phyloP scores from a whole-genome alignment of 2,888 invertebrate species.

The Neoscelio sp. region DNA sequence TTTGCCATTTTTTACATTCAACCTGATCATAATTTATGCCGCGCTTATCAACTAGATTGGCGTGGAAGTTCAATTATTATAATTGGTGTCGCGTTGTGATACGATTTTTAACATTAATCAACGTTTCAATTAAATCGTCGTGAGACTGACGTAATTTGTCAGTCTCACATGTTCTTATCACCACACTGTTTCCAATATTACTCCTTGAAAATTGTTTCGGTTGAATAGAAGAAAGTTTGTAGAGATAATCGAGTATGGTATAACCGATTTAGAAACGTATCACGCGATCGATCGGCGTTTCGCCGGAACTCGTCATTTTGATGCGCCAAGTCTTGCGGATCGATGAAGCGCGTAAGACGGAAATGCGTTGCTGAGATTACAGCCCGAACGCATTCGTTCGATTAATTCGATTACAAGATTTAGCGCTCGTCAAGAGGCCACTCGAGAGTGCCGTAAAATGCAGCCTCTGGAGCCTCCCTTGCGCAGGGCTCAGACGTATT shows the following conservation, averaged over 20 bases:
- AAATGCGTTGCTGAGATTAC: conserved; percentile 58
- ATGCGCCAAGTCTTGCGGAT: conserved; percentile 2
- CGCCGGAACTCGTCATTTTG: neutral
- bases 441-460: conserved; percentile 58
- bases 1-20: conserved; percentile 15
- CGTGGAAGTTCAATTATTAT: conserved; percentile 7
- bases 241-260: too few species aligned
- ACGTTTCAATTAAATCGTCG: too few species aligned
- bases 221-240: too few species aligned
- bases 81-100: neutral
- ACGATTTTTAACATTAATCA: too few species aligned
- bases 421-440: conserved; percentile 66
- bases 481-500: conserved; percentile 54
- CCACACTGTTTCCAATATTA: too few species aligned
- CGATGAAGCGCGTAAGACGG: conserved; percentile 50
- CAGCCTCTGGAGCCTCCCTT: conserved; percentile 67
- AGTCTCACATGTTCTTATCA: too few species aligned
- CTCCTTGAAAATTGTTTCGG: too few species aligned
- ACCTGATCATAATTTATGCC: conserved; percentile 9
- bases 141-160: too few species aligned
- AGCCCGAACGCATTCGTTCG: conserved; percentile 58
- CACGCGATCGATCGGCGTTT: neutral
- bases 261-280: neutral
- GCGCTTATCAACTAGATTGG: conserved; percentile 2
- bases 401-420: conserved; percentile 68